Evolutionary conservation across 2,888 invertebrate genomes (phyloP), one percentile per base, ranked within the genome.

Genomic region (Anthophora plumipes): DNA sequence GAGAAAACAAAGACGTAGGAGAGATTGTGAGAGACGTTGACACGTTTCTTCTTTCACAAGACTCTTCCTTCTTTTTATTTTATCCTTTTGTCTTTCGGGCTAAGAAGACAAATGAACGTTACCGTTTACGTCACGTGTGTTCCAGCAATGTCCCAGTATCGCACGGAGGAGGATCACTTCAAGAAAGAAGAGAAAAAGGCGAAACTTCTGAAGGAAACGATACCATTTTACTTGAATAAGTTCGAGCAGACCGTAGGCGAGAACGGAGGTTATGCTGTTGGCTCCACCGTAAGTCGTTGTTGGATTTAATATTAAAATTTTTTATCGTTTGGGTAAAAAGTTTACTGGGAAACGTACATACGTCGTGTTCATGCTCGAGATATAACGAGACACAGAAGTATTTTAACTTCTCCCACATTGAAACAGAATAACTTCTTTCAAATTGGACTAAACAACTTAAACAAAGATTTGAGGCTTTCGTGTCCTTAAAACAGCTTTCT

Each of bases 261-360:
- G 57, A 95, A 95, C 86, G 94, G 93, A 37, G 95, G 95, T 43
- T 95, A 93, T 87, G 93, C 95, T 11, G 95, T 95, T n/a, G 95
- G 95, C 17, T 91, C 93, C 41, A 93, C 92, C 72, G 95, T 95
- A 92, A 93, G 93, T 92, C 9, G 8, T 64, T 41, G 20, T 48
- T 54, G 48, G 39, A 67, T 80, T 60, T 59, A 50, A 66, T 67
- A 46, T 59, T 50, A 37, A 50, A 14, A 74, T 63, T 17, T n/a
- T 67, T 55, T 43, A 39, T n/a, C 3, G 14, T 43, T 41, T 22
- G 22, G 3, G 31, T 1, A 8, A 31, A 46, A 66, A 59, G 12
- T 50, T 73, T n/a, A n/a, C n/a, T n/a, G 3, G 6, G 6, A 41
- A 52, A 52, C n/a, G 14, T 41, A 52, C n/a, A 11, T 41, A 8